Evolutionary conservation across 2,113 vertebrate species (phyloP).

Genomic region (Ceratotherium simum): DNA sequence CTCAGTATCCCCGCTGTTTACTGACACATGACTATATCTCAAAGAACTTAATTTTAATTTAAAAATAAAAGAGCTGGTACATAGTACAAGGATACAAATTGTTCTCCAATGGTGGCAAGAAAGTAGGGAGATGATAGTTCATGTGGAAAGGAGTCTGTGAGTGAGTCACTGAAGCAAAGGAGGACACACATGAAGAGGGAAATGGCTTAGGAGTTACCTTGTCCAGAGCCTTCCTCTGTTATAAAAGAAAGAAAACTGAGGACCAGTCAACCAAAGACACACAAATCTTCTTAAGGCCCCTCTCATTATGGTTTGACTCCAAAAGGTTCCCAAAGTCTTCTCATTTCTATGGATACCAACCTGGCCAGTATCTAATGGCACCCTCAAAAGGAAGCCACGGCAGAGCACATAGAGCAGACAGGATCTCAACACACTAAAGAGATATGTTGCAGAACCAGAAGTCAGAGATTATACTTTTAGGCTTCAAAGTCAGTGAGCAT

Average conservation of each 20-base stretch:
- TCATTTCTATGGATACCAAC: background rate
- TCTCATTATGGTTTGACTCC: background rate
- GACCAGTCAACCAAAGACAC: background rate
- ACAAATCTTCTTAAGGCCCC: background rate
- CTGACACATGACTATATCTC: background rate
- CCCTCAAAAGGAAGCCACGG: background rate
- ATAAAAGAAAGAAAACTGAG: background rate
- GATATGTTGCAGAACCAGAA: background rate
- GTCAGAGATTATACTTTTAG: background rate
- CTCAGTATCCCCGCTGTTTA: too few relatives aligned
- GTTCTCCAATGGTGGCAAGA: background rate
- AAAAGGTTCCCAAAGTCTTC: background rate
- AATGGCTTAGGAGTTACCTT: background rate
- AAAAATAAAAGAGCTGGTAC: background rate
- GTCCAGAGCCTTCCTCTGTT: background rate
- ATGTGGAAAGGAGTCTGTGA: background rate
- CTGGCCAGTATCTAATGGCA: background rate
- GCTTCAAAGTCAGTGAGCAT: background rate
- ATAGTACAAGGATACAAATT: background rate
- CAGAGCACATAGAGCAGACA: background rate
- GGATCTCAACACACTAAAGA: background rate
- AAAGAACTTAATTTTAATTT: constrained; percentile 25
- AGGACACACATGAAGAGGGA: background rate
- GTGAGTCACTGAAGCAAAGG: background rate
- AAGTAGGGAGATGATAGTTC: background rate